phyloP scores from a whole-genome alignment of 2,797 vertebrate genomes.

The Eulemur albifrons region DNA sequence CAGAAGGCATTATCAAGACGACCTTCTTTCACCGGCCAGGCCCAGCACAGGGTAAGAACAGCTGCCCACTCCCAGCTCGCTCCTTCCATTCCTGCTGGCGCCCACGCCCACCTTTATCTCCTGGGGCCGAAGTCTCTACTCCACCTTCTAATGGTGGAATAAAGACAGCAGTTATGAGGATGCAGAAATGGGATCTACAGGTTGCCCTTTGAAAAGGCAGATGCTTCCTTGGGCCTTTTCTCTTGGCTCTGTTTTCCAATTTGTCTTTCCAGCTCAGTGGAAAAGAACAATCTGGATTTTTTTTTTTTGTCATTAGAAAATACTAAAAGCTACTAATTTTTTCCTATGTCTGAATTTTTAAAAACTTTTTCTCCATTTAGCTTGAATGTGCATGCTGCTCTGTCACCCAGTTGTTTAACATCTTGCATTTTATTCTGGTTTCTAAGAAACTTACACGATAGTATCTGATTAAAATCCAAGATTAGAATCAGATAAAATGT shows the following conservation, averaged over 20 bases:
- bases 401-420: background rate
- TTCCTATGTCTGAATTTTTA: background rate
- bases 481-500: background rate
- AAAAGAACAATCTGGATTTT: background rate
- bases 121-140: background rate
- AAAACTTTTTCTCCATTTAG: background rate
- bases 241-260: background rate
- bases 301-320: background rate
- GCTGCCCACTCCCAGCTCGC: background rate
- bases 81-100: accelerated
- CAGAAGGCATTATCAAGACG: background rate
- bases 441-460: background rate
- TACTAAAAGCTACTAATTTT: background rate
- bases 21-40: background rate
- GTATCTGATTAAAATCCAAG: background rate
- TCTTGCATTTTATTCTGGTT: background rate
- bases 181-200: background rate
- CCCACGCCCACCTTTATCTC: background rate
- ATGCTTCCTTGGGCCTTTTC: background rate
- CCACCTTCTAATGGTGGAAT: background rate
- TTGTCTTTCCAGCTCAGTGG: background rate
- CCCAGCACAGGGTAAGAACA: background rate
- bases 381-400: background rate
- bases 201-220: background rate
- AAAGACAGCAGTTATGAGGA: background rate